Evolutionary conservation across 2,113 vertebrate species (phyloP), one percentile per base, ranked within the genome.

Genomic region (Copsychus sechellarum): DNA sequence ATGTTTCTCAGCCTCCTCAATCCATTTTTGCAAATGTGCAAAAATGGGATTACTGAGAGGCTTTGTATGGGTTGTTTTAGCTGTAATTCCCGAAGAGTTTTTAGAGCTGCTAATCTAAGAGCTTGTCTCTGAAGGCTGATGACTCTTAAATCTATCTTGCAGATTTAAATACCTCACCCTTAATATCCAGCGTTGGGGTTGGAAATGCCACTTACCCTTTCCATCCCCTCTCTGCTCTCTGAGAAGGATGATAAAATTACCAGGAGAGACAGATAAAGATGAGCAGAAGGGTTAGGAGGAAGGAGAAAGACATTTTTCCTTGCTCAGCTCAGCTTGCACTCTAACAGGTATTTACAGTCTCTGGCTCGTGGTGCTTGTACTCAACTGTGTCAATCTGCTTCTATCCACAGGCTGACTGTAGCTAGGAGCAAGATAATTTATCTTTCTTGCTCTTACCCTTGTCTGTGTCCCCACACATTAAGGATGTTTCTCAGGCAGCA

Each of bases 391-490:
- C 97, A 97, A 97, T 97, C 96, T 97, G 95, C 95, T 97, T 80
- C 94, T 96, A 94, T 92, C 96, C 95, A 94, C 95, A 95, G 96
- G 96, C 96, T 93, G 92, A 95, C 95, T 96, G 92, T 95, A 96
- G 93, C 97, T 93, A 69, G 90, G 94, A 97, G 95, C 95, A 93
- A 96, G 95, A 96, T 95, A 91, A 97, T 97, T 97, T 95, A 95
- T 97, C 97, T 97, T 97, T 96, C 95, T 90, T 94, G 88, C 94
- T 97, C 95, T 96, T 97, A 97, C 93, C 96, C 96, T 97, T 96
- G 94, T 82, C 93, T 51, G 76, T 96, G 95, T 96, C 94, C 96
- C 96, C 81, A 84, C 94, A 82, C 95, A 95, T 97, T 97, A 97
- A 96, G 94, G 91, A 94, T 97, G 90, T 97, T 97, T 97, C 96